Evolutionary conservation across 2,888 invertebrate genomes (phyloP).

Genomic region (Caenorhabditis afra): DNA sequence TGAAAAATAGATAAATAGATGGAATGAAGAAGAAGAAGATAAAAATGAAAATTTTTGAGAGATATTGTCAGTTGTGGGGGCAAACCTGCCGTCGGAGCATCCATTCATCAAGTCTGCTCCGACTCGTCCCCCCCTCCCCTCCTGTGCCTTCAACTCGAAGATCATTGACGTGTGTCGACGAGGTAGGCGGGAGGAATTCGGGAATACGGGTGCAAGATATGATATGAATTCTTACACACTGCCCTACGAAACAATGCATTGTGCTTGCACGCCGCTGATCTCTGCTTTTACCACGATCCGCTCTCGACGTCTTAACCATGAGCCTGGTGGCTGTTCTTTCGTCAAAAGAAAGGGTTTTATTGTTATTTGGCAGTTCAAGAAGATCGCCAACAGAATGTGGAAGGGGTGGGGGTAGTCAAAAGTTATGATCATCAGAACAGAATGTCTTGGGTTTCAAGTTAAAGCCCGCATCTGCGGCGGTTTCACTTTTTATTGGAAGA

Average conservation of each 20-base stretch:
- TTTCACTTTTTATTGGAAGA: background rate
- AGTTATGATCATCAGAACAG: constrained; percentile 41
- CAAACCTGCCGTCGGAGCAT: constrained; percentile 24
- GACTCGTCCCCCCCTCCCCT: constrained; percentile 6
- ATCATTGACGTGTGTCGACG: constrained; percentile 44
- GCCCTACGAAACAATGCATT: background rate
- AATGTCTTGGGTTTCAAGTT: constrained; percentile 7
- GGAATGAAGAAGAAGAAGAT: constrained; percentile 16
- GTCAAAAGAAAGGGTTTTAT: constrained; percentile 29
- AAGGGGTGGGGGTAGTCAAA: constrained; percentile 23
- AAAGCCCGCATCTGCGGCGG: background rate
- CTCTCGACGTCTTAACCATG: constrained; percentile 36
- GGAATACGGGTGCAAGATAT: constrained; percentile 17
- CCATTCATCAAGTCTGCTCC: constrained; percentile 48
- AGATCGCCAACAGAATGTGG: constrained; percentile 7
- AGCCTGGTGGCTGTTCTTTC: background rate
- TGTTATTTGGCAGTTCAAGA: constrained; percentile 27
- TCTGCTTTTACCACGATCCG: constrained; percentile 23
- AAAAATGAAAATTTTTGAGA: constrained; percentile 54
- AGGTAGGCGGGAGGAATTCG: constrained; percentile 21
- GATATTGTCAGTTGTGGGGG: constrained; percentile 57
- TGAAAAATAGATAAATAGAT: constrained; percentile 54
- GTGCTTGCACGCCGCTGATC: constrained; percentile 19
- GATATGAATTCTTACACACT: constrained; percentile 53
- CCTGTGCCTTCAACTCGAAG: constrained; percentile 25